Percentiles rank a stretch among this genome's conserved stretches.
These are phyloP conservation scores for Thereva nobilitata DNA, from an alignment of 2,888 invertebrate genomes.

Conservation along the genomic window DNA sequence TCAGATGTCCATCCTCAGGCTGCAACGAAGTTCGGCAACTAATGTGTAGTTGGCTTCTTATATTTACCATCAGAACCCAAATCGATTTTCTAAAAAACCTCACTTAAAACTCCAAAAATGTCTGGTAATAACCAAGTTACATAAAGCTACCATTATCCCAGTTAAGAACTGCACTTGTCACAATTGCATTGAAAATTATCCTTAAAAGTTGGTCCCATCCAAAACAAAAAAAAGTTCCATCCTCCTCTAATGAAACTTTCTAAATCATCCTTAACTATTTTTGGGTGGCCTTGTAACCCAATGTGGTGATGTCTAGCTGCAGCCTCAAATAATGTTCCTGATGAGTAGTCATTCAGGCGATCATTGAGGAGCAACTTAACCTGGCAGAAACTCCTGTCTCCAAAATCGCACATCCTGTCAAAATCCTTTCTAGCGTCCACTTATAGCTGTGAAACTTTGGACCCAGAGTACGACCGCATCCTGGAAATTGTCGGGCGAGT, in stretches of 20 bases:
- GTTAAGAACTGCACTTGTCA: too few relatives aligned
- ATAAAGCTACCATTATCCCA: too few relatives aligned
- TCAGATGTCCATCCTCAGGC: too few relatives aligned
- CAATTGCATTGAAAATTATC: too few relatives aligned
- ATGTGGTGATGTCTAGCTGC: not conserved
- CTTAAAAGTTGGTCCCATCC: too few relatives aligned
- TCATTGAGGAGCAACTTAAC: constrained; percentile 9
- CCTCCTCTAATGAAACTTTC: constrained; percentile 23
- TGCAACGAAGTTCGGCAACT: too few relatives aligned
- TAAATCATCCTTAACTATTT: not conserved
- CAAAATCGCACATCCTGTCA: constrained; percentile 20
- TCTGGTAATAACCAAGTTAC: too few relatives aligned
- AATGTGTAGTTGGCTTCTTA: too few relatives aligned
- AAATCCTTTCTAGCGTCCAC: not conserved
- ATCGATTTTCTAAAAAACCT: too few relatives aligned
- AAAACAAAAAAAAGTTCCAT: not conserved
- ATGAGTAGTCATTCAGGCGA: not conserved
- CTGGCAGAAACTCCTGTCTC: constrained; percentile 16
- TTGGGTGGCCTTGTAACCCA: not conserved
- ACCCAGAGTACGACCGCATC: constrained; percentile 20
- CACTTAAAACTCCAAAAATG: too few relatives aligned
- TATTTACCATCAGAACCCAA: too few relatives aligned
- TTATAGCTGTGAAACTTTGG: constrained; percentile 13
- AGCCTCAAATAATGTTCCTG: constrained; percentile 9
- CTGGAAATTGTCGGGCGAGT: not conserved